These are phyloP conservation scores for Gymnoscelis rufifasciata DNA, from an alignment of 2,888 invertebrate species.

Conservation along the genomic window DNA sequence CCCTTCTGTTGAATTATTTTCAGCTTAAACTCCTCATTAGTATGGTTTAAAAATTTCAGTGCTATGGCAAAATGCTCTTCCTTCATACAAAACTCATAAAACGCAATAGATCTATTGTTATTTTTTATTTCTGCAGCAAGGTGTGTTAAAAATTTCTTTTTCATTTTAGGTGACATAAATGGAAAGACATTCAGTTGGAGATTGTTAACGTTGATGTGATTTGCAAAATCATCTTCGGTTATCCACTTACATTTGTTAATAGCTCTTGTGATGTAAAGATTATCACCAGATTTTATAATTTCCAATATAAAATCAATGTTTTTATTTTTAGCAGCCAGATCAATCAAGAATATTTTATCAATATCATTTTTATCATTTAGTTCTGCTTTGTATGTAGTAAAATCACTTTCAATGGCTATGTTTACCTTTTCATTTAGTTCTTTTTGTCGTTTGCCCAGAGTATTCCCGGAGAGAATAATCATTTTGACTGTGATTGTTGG, in stretches of 20 bases:
- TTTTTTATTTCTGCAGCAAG: slow-evolving; percentile 40
- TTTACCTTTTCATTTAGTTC: slow-evolving; percentile 43
- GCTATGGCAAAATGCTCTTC: slow-evolving; percentile 36
- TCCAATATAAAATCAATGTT: slow-evolving; percentile 50
- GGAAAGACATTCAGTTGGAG: slow-evolving; percentile 51
- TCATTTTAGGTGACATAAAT: slow-evolving; percentile 55
- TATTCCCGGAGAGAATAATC: slow-evolving; percentile 39
- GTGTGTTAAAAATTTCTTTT: slow-evolving; percentile 42
- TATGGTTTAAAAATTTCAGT: slow-evolving; percentile 44
- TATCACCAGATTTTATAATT: slow-evolving; percentile 50
- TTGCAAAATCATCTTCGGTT: slow-evolving; percentile 38
- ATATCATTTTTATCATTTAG: slow-evolving; percentile 39
- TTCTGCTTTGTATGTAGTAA: slow-evolving; percentile 35
- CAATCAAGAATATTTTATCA: slow-evolving; percentile 55
- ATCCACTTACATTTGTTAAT: slow-evolving; percentile 50
- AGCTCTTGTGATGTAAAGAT: slow-evolving; percentile 47
- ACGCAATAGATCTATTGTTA: slow-evolving; percentile 37
- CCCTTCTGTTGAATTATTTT: slow-evolving; percentile 28
- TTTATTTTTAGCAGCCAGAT: slow-evolving; percentile 49
- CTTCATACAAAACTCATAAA: slow-evolving; percentile 45
- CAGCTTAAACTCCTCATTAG: slow-evolving; percentile 45
- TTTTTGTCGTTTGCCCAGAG: slow-evolving; percentile 40
- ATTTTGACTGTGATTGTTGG: slow-evolving; percentile 26
- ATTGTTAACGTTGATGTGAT: slow-evolving; percentile 44
- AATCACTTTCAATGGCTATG: slow-evolving; percentile 32